A percentile compares a stretch with the other conserved stretches of the same genome.
phyloP scores from a whole-genome alignment of 1,140 invertebrate genomes.

The Chymomyza costata region DNA sequence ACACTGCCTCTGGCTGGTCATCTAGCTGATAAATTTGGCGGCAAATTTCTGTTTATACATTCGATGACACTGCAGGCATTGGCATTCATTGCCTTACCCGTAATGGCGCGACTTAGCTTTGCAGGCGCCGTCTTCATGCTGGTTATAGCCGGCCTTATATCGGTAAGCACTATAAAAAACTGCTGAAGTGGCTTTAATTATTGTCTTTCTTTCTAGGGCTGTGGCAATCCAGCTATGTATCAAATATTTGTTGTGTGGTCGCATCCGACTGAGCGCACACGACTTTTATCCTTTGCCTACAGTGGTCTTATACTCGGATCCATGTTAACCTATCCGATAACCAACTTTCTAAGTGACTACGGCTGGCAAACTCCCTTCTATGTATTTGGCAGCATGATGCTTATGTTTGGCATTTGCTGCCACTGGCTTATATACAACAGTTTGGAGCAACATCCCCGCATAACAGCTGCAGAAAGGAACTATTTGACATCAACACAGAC shows the following conservation, averaged over 20 bases:
- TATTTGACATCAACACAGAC: conserved; percentile 33
- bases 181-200: not conserved
- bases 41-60: conserved; percentile 50
- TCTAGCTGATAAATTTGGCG: conserved; percentile 55
- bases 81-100: conserved; percentile 44
- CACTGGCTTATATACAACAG: conserved; percentile 55
- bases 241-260: conserved; percentile 64
- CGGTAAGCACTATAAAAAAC: conserved; percentile 26
- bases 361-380: conserved; percentile 57
- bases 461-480: conserved; percentile 31
- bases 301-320: conserved; percentile 53
- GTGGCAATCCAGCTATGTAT: conserved; percentile 57
- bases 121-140: conserved; percentile 25
- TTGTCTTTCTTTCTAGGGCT: conserved; percentile 39
- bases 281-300: conserved; percentile 58
- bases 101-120: conserved; percentile 46
- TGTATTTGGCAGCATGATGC: conserved; percentile 37
- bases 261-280: conserved; percentile 62
- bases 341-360: conserved; percentile 45
- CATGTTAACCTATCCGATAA: conserved; percentile 51
- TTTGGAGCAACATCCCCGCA: conserved; percentile 55
- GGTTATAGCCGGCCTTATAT: conserved; percentile 45
- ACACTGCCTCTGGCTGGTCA: conserved; percentile 50
- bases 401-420: conserved; percentile 45
- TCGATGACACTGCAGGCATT: conserved; percentile 41